phyloP scores from a whole-genome alignment of 2,888 invertebrate genomes.

The Tiphia femorata region DNA sequence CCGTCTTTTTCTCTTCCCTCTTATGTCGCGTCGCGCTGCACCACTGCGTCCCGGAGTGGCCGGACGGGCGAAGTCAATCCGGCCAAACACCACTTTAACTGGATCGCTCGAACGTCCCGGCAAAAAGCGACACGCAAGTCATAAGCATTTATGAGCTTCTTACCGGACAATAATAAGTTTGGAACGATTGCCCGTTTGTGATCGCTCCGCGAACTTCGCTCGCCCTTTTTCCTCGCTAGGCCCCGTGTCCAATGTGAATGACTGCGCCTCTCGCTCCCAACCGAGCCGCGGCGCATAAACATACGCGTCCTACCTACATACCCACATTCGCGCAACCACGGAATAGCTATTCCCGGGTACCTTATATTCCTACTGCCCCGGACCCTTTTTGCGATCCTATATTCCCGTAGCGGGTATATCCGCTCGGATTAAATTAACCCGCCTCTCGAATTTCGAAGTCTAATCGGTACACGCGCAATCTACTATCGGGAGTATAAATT shows the following conservation, averaged over 20 bases:
- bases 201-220: too few species aligned
- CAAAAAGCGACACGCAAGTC: constrained; percentile 44
- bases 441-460: neutral
- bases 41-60: too few species aligned
- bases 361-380: too few species aligned
- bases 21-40: constrained; percentile 8
- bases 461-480: neutral
- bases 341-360: too few species aligned
- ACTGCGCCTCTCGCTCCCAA: neutral
- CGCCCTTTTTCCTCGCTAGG: neutral
- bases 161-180: constrained; percentile 50
- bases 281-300: too few species aligned
- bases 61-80: constrained; percentile 26
- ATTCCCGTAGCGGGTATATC: neutral
- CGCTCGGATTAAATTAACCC: constrained; percentile 1
- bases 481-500: neutral
- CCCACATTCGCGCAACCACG: too few species aligned
- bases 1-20: constrained; percentile 11
- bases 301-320: too few species aligned
- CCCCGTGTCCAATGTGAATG: neutral
- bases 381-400: too few species aligned
- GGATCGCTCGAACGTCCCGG: constrained; percentile 33
- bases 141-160: constrained; percentile 56
- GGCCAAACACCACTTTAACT: constrained; percentile 36
- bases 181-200: constrained; percentile 44